Evolutionary conservation across 2,113 vertebrate species (phyloP), one percentile per base, ranked within the genome.

Genomic region (Clarias gariepinus): DNA sequence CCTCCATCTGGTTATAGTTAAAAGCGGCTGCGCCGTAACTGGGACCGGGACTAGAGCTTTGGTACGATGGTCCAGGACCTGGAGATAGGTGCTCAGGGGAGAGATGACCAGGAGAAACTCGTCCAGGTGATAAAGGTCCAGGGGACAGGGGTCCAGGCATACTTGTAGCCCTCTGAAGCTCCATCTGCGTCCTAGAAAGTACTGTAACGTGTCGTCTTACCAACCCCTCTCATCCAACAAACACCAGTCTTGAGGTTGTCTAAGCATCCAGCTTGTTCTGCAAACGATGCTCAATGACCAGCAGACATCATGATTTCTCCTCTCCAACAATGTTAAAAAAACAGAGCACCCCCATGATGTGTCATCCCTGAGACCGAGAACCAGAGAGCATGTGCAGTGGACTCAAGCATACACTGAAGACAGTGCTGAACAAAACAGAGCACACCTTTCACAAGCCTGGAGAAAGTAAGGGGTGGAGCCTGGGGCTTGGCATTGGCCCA

Each of bases 1-100:
- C 97, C 89, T 99, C 98, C 92, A 99, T 94, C 93, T 95, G 96
- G 87, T 96, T 97, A 90, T 96, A 97, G 95, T 94, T 97, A 91
- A 95, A 94, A 30, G 95, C 94, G 91, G 96, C 96, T 90, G 94
- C 91, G 0, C 94, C 92, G 36, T 95, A 96, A 82, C 91, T 91
- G 63, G 36, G 84, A 36, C 87, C 92, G 2, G 87, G 87, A 76
- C 86, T 68, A 83, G 85, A 60, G 4, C 73, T 79, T 0, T 90
- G 91, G 36, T 89, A 89, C 3, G 58, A 47, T 0, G 91, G 90
- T 4, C 81, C 88, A 0, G 88, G 58, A 2, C 90, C 84, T 21
- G 92, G 91, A 76, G 93, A 92, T 28, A 90, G 53, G 19, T 90
- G 87, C 2, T 90, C 91, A 0, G 87, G 84, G 4, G 91, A 93